A percentile compares a stretch with the other conserved stretches of the same genome.
These are phyloP conservation scores for Coilia nasus DNA, from an alignment of 2,797 vertebrate genomes.

Conservation along the genomic window DNA sequence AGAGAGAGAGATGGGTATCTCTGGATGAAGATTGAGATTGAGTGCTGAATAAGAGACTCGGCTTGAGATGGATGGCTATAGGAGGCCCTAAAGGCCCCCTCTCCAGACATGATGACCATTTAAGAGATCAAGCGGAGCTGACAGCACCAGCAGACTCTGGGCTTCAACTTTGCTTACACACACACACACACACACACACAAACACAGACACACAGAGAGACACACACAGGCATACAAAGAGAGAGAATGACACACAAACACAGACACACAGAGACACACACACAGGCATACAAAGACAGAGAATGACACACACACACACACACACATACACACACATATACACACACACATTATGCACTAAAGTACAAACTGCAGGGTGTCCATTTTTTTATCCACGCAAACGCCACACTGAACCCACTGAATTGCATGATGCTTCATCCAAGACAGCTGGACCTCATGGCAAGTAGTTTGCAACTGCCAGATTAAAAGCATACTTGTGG, in stretches of 20 bases:
- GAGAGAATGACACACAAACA: not conserved
- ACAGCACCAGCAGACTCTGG: not conserved
- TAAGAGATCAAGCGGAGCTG: not conserved
- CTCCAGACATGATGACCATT: constrained; percentile 12
- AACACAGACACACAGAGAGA: not conserved
- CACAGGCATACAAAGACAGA: constrained; percentile 28
- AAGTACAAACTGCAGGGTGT: not conserved
- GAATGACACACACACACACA: constrained; percentile 31
- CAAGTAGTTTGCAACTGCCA: not conserved
- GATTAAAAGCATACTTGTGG: not conserved
- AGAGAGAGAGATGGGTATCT: not conserved
- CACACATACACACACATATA: constrained; percentile 40
- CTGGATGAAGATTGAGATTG: not conserved
- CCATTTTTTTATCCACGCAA: not conserved
- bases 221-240: not conserved
- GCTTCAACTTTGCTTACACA: not conserved
- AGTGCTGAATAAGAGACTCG: not conserved
- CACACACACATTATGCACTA: not conserved
- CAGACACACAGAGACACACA: constrained; percentile 44
- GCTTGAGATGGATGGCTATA: not conserved
- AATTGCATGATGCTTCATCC: not conserved
- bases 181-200: not conserved
- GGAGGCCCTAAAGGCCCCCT: not conserved
- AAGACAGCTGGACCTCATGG: not conserved
- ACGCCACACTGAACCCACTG: not conserved